Base-by-base conservation (phyloP, 1,140 invertebrate species). In the Pygmarrhopalites habei region DNA sequence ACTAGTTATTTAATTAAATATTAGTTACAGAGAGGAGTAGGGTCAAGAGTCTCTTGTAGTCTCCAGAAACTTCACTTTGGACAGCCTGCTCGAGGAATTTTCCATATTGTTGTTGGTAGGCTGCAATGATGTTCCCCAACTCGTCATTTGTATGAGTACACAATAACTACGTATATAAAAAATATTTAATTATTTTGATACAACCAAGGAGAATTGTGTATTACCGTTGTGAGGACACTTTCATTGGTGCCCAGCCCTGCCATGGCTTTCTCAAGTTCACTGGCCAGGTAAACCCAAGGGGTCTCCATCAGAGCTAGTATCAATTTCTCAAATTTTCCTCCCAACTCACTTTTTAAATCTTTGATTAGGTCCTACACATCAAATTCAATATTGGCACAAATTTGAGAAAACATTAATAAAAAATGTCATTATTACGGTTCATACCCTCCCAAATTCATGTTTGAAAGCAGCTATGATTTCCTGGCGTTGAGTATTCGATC, bases 281-380 rank as follows among this genome's bases (percentile, higher is more conserved):
- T 78, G 70, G 85, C 86, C 47, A 89, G 78, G 74, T 86, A 90
- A 57, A 86, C 82, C 55, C 79, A 79, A 0, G 85, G 83, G 0
- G 83, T 81, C 68, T 79, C 77, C 83, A 88, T 85, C 44, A 90
- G 73, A 0, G 84, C 87, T 15, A 88, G 74, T 51, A 90, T 84
- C 19, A 89, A 81, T 73, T 88, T 84, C 73, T 90, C 86, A 73
- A 89, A 88, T 72, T 87, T 83, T 32, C 87, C 88, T 51, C 83
- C 82, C 43, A 90, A 73, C 73, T 90, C 88, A 25, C 82, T 83
- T 72, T 87, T 86, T 19, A 90, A 73, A 69, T 90, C 86, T 51
- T 83, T 82, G 28, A 86, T 81, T 53, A 90, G 72, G 74, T 90
- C 82, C 79, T 88, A 71, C n/a, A n/a, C n/a, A n/a, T n/a, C n/a